These are phyloP conservation scores for Torymus aiolomorphi DNA, from an alignment of 2,888 invertebrate genomes.

Conservation along the genomic window DNA sequence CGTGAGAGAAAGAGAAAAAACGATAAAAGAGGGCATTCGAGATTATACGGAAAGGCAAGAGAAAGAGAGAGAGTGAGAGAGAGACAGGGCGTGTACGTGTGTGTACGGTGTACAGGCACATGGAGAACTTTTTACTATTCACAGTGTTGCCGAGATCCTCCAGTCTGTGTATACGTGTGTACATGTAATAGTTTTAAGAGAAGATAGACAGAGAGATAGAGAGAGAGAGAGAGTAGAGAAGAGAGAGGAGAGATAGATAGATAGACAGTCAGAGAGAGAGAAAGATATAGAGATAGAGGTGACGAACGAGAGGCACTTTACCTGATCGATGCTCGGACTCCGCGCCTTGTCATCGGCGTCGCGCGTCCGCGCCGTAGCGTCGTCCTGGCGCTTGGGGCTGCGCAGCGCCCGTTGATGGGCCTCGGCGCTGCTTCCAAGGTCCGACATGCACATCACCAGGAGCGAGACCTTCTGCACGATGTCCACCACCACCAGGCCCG, in stretches of 20 bases:
- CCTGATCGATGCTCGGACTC: conserved; percentile 94
- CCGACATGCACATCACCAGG: conserved; percentile 91
- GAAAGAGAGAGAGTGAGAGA: neutral
- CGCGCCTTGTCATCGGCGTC: conserved; percentile 80
- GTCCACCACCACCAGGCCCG: conserved; percentile 96
- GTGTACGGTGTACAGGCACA: no score
- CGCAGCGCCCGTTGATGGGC: conserved; percentile 89
- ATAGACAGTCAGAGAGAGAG: no score
- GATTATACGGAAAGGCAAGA: neutral
- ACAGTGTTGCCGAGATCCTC: neutral
- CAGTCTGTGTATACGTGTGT: conserved; percentile 4
- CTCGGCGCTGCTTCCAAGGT: conserved; percentile 93
- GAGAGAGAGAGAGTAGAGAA: conserved; percentile 15
- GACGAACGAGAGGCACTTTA: conserved; percentile 74
- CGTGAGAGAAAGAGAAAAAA: neutral
- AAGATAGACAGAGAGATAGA: neutral
- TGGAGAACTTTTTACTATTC: conserved; percentile 2
- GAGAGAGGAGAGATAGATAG: conserved; percentile 43
- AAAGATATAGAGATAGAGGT: conserved; percentile 46
- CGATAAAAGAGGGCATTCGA: conserved; percentile 15
- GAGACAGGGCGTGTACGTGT: neutral
- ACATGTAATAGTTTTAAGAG: conserved; percentile 15
- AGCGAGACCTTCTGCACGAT: conserved; percentile 93
- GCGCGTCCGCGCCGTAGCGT: conserved; percentile 64
- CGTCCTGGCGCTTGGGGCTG: conserved; percentile 82